Evolutionary conservation across 2,888 invertebrate species (phyloP), one percentile per base, ranked within the genome.

Genomic region (Dyspetes luteomarginatus): DNA sequence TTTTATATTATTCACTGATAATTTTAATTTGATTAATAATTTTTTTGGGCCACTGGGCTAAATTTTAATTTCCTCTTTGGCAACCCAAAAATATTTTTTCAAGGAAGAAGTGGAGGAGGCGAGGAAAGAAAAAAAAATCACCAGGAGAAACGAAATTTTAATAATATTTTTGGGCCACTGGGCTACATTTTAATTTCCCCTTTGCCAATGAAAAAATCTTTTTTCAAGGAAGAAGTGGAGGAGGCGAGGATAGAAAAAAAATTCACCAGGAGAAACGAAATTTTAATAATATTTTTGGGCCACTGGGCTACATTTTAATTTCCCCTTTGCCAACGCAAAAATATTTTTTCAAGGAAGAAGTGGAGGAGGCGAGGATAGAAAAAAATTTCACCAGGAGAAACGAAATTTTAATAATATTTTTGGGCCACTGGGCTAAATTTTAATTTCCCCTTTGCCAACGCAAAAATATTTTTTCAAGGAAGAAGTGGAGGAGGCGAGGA

Each of bases 351-450:
- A 26, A 3, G 48, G 2, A 22, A 19, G 17, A 22, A 28, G 30
- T 26, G 71, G 36, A 41, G 12, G 15, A n/a, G 2, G 22, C 0
- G 36, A n/a, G n/a, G 12, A 43, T 41, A 67, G 30, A 30, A 74
- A 65, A 30, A 15, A n/a, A 17, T 48, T 65, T 24, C 52, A 58
- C 43, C 68, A 58, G 50, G 68, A 69, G 68, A 78, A 68, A 68
- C 64, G 56, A 48, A 56, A 26, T 52, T 56, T 64, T 71, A 9
- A 7, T 5, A 15, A 19, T 36, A 48, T 48, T 60, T 50, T 52
- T 30, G 62, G 72, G 62, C 36, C 50, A 72, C 60, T 71, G 9
- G 62, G 52, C 22, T 50, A 72, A 72, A 60, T 41, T 50, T 50
- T 15, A 36, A 36, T 48, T 30, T 17, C 19, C 30, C 36, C 45